Conservation (phyloP, 2,113 vertebrate species). For the Craseonycteris thonglongyai region DNA sequence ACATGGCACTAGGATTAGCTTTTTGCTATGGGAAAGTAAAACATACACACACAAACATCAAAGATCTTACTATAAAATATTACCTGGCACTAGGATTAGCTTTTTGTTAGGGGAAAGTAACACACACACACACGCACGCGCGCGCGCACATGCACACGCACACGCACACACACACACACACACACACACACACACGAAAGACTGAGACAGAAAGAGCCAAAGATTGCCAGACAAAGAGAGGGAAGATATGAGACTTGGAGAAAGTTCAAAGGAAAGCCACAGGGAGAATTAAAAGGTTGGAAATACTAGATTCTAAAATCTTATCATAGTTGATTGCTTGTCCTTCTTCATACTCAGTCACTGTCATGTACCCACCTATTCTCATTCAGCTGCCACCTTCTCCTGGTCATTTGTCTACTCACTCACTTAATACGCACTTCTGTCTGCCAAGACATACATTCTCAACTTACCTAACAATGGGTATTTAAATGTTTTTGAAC, state of each 20-base stretch:
- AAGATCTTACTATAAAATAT: too few relatives aligned
- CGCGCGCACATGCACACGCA: too few relatives aligned
- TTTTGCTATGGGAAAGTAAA: not conserved
- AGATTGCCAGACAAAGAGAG: not conserved
- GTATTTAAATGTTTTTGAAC: slow-evolving; percentile 31
- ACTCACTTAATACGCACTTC: slow-evolving; percentile 48
- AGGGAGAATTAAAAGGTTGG: slow-evolving; percentile 37
- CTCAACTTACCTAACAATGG: slow-evolving; percentile 9
- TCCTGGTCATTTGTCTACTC: slow-evolving; percentile 33
- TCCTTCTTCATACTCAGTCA: slow-evolving; percentile 25
- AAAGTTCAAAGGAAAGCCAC: slow-evolving; percentile 49
- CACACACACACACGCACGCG: not conserved
- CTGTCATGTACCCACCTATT: slow-evolving; percentile 38
- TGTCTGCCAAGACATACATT: slow-evolving; percentile 42
- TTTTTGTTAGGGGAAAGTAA: slow-evolving; percentile 5
- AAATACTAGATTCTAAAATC: slow-evolving; percentile 50
- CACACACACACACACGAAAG: not conserved
- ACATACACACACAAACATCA: not conserved
- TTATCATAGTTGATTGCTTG: slow-evolving; percentile 34
- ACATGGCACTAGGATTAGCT: not conserved
- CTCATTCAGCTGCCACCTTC: slow-evolving; percentile 34
- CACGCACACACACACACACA: not conserved
- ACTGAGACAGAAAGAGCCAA: not conserved
- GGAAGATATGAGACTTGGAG: slow-evolving; percentile 29
- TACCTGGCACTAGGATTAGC: not conserved